Conservation (phyloP, 1,140 invertebrate species). For the Teleogryllus occipitalis region DNA sequence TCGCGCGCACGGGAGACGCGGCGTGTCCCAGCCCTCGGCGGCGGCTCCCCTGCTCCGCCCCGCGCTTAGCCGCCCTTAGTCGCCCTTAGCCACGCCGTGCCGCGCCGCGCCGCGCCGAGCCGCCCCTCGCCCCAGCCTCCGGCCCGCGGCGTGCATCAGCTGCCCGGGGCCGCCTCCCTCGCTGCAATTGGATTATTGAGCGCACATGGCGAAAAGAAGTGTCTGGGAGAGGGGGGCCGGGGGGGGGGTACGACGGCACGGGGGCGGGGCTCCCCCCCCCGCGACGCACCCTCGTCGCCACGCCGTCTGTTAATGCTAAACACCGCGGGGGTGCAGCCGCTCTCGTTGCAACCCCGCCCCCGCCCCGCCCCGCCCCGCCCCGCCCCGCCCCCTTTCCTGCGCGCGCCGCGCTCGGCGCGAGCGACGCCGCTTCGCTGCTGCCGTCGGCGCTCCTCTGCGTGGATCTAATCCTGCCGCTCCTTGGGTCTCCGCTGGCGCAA, state of each 20-base stretch:
- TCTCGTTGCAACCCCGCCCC: not conserved
- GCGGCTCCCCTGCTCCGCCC: too few relatives aligned
- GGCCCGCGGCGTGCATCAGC: not conserved
- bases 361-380: too few relatives aligned
- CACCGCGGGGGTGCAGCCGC: not conserved
- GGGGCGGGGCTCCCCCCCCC: too few relatives aligned
- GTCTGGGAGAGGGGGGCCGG: not conserved
- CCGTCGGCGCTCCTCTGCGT: not conserved
- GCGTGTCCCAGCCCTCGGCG: too few relatives aligned
- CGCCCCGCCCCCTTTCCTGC: too few relatives aligned
- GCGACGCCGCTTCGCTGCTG: not conserved
- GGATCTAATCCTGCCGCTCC: too few relatives aligned
- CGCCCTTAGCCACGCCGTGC: not conserved
- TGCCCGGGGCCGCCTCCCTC: not conserved
- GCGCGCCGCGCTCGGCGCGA: not conserved
- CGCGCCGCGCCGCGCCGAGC: too few relatives aligned
- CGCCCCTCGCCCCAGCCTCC: not conserved
- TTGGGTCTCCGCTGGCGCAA: too few relatives aligned
- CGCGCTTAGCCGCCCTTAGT: too few relatives aligned
- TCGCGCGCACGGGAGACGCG: too few relatives aligned
- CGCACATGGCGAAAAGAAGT: slow-evolving; percentile 1
- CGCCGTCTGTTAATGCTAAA: not conserved
- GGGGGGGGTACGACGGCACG: too few relatives aligned
- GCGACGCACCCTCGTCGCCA: not conserved
- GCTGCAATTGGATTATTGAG: slow-evolving; percentile 4